Evolutionary conservation across 2,113 vertebrate genomes (phyloP), one percentile per base, ranked within the genome.

Genomic region (Seriola rivoliana): DNA sequence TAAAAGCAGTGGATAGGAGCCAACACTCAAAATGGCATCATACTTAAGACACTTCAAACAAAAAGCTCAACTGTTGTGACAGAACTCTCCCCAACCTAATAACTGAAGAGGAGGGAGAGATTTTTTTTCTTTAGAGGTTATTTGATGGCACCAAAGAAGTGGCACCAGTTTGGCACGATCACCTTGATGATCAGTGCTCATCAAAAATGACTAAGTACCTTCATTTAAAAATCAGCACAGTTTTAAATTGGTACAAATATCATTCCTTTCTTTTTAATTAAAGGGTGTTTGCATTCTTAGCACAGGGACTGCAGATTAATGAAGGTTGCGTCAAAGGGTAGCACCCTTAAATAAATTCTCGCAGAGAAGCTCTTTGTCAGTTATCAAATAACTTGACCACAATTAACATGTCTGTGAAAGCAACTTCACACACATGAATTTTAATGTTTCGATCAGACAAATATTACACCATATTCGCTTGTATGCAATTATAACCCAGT

Each of bases 381-480:
- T 65, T 10, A 58, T 80, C 80, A 68, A 66, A 85, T 63, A 52
- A 38, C 50, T 84, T 89, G 84, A 88, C 82, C 73, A 68, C 75
- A 81, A 79, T 86, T 87, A 90, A 64, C 65, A 86, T 71, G 50
- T 60, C 57, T 76, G 42, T 67, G 68, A 84, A 78, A 64, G 46
- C 46, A 81, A 65, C 79, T 48, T 85, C 50, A 69, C 63, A 75
- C 21, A 19, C 25, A 57, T 73, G 60, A 60, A 85, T 88, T 85
- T 83, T 69, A 85, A 81, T 60, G 74, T 79, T 80, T 81, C 62
- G 82, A 36, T 73, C 78, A 63, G 68, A 80, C 46, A 80, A 83
- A 72, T 81, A 73, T 80, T 78, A 69, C 72, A 82, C 50, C 64
- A 55, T 68, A 14, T 67, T 80, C 71, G 57, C 57, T 82, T 71